Percentiles rank a stretch among this genome's conserved stretches.
Evolutionary conservation across 2,113 vertebrate species (phyloP).

Genomic region (Calidris pygmaea): DNA sequence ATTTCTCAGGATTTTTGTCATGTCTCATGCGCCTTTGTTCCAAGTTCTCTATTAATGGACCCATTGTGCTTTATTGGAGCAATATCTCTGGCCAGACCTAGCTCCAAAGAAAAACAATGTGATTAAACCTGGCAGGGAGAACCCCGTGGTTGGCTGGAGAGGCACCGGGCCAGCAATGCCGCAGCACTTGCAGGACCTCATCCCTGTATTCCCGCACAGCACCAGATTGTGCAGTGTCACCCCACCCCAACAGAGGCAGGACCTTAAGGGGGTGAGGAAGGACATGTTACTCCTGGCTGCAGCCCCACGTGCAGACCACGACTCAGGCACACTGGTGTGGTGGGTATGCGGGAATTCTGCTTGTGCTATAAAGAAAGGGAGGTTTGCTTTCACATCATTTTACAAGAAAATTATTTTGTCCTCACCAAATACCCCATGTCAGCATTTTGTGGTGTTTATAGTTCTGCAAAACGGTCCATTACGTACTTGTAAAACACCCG

Average conservation of each 20-base stretch:
- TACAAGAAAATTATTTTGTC: neutral
- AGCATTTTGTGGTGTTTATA: neutral
- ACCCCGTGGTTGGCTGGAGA: neutral
- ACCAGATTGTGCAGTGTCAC: accelerated
- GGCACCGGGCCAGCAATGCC: neutral
- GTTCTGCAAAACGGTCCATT: neutral
- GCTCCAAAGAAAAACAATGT: neutral
- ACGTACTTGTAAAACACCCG: neutral
- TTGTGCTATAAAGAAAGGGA: neutral
- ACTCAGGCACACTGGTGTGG: neutral
- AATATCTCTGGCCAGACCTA: neutral
- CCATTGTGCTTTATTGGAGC: neutral
- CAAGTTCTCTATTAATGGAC: neutral
- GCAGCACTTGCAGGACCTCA: neutral
- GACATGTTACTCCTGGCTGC: neutral
- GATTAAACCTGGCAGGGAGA: neutral
- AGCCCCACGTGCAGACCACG: accelerated
- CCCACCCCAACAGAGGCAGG: neutral
- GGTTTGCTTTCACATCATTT: neutral
- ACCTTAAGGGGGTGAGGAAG: accelerated
- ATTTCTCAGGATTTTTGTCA: neutral
- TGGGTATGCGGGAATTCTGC: neutral
- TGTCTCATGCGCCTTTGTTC: neutral
- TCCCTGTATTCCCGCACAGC: neutral
- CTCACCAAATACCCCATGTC: neutral